Base-by-base conservation (phyloP, 2,113 vertebrate genomes). In the Mesocricetus auratus region DNA sequence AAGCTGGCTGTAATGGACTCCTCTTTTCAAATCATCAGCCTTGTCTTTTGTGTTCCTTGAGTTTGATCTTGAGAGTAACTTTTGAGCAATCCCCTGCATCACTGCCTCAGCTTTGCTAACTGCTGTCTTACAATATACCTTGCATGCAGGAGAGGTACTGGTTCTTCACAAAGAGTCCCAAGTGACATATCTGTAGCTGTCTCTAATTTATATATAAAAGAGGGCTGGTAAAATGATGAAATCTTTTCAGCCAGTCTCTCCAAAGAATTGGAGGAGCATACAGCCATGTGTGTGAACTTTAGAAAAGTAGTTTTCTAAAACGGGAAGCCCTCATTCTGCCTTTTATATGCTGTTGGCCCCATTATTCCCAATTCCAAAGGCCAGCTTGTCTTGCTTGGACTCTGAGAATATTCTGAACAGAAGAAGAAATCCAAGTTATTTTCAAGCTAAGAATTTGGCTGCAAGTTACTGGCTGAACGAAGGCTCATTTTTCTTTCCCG, bases 361-460 rank as follows among this genome's bases (percentile, higher is more conserved):
- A 62, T 71, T 60, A 56, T 64, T 87, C 0, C 26, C 7, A 42
- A 39, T 92, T 95, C 33, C 11, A 50, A 86, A 50, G 83, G 22
- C 9, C 26, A 78, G 31, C 6, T 95, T 92, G 56, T 66, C 86
- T 81, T 88, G 2, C 50, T 90, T 92, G n/a, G 15, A 79, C 42
- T 92, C 47, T 42, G 13, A 90, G 45, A 22, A 66, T 47, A 95
- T 85, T 69, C 93, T 92, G 91, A 93, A 89, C 10, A 73, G 42
- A 60, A 64, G 82, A 92, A 74, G 91, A 93, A 86, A 36, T 53
- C 33, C 78, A 86, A 94, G 45, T 39, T 89, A 86, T 85, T 85
- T 93, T 89, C 21, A 88, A 88, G 56, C 15, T 93, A 58, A 19
- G 64, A 79, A 91, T 68, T 24, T 87, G 36, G n/a, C 50, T 42